phyloP scores from a whole-genome alignment of 2,113 vertebrate species.

The Procavia capensis region DNA sequence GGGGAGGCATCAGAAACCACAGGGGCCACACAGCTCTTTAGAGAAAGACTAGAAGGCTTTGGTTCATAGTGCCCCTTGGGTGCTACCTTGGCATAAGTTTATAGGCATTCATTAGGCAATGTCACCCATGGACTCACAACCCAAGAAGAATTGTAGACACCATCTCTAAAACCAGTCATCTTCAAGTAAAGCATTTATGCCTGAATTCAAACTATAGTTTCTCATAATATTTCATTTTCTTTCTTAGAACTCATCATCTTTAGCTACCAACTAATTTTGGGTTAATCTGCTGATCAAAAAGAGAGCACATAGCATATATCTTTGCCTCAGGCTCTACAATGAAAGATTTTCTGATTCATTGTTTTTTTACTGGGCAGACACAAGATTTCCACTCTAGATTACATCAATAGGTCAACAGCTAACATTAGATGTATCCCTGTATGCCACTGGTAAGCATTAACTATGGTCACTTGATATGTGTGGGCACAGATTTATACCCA shows the following conservation, averaged over 20 bases:
- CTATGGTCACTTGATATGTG: not conserved
- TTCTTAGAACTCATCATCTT: not conserved
- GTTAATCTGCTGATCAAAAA: not conserved
- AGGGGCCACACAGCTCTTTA: not conserved
- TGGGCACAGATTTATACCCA: not conserved
- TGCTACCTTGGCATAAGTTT: not conserved
- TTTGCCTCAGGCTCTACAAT: not conserved
- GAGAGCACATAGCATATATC: not conserved
- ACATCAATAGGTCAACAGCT: not conserved
- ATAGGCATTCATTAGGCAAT: not conserved
- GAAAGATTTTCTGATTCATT: not conserved
- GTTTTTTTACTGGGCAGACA: not conserved
- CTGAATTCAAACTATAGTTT: not conserved
- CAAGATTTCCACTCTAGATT: not conserved
- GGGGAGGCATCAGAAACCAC: not conserved
- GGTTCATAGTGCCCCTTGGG: not conserved
- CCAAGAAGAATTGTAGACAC: not conserved
- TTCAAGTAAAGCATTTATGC: not conserved
- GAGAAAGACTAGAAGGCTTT: not conserved
- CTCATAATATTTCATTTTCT: not conserved
- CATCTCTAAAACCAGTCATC: not conserved
- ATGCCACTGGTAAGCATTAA: not conserved
- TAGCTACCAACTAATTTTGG: not conserved
- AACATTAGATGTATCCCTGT: not conserved
- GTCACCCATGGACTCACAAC: not conserved